Base-by-base conservation (phyloP, 1,140 invertebrate species). In the Diploscapter pachys region DNA sequence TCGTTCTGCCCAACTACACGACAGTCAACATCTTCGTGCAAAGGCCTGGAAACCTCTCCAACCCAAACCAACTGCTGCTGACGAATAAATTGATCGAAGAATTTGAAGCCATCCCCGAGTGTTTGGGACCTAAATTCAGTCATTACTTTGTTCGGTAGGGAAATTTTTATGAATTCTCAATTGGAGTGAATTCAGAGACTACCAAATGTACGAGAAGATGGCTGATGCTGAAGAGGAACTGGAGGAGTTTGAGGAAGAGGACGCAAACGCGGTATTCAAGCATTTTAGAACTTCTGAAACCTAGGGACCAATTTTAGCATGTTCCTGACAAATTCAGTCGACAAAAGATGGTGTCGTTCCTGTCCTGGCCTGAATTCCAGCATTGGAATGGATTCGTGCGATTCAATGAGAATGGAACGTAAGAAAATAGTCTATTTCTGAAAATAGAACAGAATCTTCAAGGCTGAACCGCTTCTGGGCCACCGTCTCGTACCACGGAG, bases 121-220 rank as follows among this genome's bases (percentile, higher is more conserved):
- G 71, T 64, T 63, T 82, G n/a, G 81, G 81, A 8, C 8, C 71
- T 48, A 55, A 76, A 52, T 82, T 80, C 68, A 80, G 80, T 57
- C 81, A 83, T 49, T 82, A 81, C 67, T 82, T 82, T 71, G 49
- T 83, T 9, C 59, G 81, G 57, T 80, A 83, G 63, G 81, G 74
- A 65, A 31, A 31, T 31, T 74, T 53, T 72, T 55, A 31, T 31
- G 31, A 31, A 31, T 2, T 63, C 49, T 72, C 63, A 52, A 31
- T 48, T 64, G 76, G 31, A 77, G 5, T 11, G 53, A 3, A 68
- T 75, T 78, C 3, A 49, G 55, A 4, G 53, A 78, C 31, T 65
- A 68, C 51, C 11, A 52, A 53, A 55, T 55, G 52, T 68, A 68
- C 5, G 64, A 69, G 63, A 61, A 74, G 63, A 52, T 69, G 73